Evolutionary conservation across 2,797 vertebrate genomes (phyloP).

Genomic region (Neostethus bicornis): DNA sequence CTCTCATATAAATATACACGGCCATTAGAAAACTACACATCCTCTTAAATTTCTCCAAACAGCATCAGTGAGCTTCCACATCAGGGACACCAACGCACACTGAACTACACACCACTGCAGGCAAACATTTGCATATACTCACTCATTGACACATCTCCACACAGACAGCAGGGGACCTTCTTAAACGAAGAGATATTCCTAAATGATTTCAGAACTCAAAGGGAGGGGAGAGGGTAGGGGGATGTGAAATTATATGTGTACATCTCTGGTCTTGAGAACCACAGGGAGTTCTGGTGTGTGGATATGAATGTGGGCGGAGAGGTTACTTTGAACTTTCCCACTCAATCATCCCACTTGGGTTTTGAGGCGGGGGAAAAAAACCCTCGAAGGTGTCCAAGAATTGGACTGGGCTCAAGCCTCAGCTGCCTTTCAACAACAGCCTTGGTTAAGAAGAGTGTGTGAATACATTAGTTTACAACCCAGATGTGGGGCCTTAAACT

Average conservation of each 20-base stretch:
- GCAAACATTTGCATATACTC: slow-evolving; percentile 2
- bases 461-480: slow-evolving; percentile 31
- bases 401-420: slow-evolving; percentile 35
- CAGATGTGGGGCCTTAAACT: slow-evolving; percentile 28
- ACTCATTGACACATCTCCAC: slow-evolving; percentile 8
- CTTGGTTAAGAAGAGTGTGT: slow-evolving; percentile 8
- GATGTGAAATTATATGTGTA: slow-evolving; percentile 30
- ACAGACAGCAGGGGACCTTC: slow-evolving; percentile 24
- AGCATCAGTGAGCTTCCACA: slow-evolving; percentile 28
- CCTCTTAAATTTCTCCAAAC: slow-evolving; percentile 62
- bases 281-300: slow-evolving; percentile 38
- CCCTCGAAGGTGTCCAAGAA: slow-evolving; percentile 9
- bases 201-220: slow-evolving; percentile 27
- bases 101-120: not conserved
- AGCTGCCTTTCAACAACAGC: slow-evolving; percentile 51
- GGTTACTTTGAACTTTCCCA: slow-evolving; percentile 58
- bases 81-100: not conserved
- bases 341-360: slow-evolving; percentile 51
- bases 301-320: slow-evolving; percentile 37
- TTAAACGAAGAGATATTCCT: slow-evolving; percentile 5
- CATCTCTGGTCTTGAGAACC: slow-evolving; percentile 43
- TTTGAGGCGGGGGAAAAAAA: slow-evolving; percentile 28
- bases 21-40: slow-evolving; percentile 56
- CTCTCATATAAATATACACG: not conserved
- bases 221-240: not conserved